A percentile compares a stretch with the other conserved stretches of the same genome.
Evolutionary conservation across 2,888 invertebrate species (phyloP).

Genomic region (Noctua comes): DNA sequence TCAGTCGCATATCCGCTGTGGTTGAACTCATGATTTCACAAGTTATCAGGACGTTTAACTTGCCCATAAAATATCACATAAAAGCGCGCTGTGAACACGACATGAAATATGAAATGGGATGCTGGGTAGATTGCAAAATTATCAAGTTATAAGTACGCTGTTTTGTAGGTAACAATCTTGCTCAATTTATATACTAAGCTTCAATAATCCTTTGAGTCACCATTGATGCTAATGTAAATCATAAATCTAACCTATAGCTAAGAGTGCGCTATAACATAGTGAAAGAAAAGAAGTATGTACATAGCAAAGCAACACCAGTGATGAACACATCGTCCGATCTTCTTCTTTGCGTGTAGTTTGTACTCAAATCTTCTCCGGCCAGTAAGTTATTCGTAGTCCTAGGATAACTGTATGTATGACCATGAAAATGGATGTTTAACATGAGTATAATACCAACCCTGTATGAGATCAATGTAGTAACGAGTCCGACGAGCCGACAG

Average conservation of each 20-base stretch:
- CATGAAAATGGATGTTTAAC: background rate
- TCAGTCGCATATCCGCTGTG: background rate
- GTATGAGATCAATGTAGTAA: slow-evolving; percentile 85
- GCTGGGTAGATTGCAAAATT: background rate
- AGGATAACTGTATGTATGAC: background rate
- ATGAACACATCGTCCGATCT: background rate
- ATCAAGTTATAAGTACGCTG: background rate
- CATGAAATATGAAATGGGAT: slow-evolving; percentile 8
- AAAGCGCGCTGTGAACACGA: slow-evolving; percentile 27
- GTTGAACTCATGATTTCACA: slow-evolving; percentile 31
- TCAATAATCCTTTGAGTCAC: background rate
- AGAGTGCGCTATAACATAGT: background rate
- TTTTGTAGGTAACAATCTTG: background rate
- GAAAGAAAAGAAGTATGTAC: background rate
- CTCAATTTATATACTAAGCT: background rate
- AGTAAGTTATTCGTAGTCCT: background rate
- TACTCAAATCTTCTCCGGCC: background rate
- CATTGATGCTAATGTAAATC: background rate
- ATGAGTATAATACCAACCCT: slow-evolving; percentile 74
- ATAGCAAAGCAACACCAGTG: background rate
- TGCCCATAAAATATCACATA: slow-evolving; percentile 43
- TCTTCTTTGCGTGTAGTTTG: background rate
- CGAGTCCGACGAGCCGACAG: slow-evolving; percentile 96
- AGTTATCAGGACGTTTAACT: slow-evolving; percentile 25
- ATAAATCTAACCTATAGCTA: background rate